Percentiles rank a stretch among this genome's conserved stretches.
phyloP scores from a whole-genome alignment of 2,888 invertebrate species.

The Megaustenia siamemsis region DNA sequence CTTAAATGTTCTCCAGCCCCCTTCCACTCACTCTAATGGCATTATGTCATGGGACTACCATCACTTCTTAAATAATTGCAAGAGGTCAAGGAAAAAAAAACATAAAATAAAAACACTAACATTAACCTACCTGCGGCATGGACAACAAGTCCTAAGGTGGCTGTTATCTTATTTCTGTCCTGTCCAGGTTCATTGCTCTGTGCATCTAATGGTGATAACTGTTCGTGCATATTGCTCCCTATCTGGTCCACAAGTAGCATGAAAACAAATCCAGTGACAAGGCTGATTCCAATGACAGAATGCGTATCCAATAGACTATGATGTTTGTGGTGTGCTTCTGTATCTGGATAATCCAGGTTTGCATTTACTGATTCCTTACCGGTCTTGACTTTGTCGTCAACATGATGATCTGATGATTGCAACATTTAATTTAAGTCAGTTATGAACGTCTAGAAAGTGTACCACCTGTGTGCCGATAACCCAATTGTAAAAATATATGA shows the following conservation, averaged over 20 bases:
- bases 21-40: too few species aligned
- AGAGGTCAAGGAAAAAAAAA: too few species aligned
- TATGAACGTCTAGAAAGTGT: too few species aligned
- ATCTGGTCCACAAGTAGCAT: constrained; percentile 97
- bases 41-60: too few species aligned
- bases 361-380: constrained; percentile 14
- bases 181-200: constrained; percentile 75
- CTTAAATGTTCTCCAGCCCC: too few species aligned
- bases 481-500: too few species aligned
- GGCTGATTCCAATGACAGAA: constrained; percentile 92
- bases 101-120: too few species aligned
- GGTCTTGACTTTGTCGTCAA: not conserved
- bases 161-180: constrained; percentile 86
- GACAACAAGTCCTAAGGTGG: constrained; percentile 97
- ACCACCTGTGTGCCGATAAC: too few species aligned
- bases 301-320: constrained; percentile 84
- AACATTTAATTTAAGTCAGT: not conserved
- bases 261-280: constrained; percentile 97
- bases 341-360: not conserved
- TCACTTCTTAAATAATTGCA: too few species aligned
- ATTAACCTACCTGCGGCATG: constrained; percentile 93
- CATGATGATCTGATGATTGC: not conserved
- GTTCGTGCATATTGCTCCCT: constrained; percentile 70
- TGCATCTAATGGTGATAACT: constrained; percentile 72
- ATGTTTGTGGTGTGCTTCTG: not conserved